Evolutionary conservation across 2,888 invertebrate species (phyloP), one percentile per base, ranked within the genome.

Genomic region (Sphinx pinastri): DNA sequence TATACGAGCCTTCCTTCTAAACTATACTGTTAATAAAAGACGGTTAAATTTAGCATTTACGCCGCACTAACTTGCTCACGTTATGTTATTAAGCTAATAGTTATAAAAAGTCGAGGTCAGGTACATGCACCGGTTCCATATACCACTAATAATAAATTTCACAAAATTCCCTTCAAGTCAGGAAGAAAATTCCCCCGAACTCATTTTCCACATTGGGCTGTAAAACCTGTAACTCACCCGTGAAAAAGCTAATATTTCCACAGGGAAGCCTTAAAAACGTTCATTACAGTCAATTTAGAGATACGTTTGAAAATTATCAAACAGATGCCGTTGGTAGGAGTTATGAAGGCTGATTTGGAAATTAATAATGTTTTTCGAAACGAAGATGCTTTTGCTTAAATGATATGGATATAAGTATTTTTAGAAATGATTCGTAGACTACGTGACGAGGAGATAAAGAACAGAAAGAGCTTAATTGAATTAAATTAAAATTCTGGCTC

Each of bases 161-260:
- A 57, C 72, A 71, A 78, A 80, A 81, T 82, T 80, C 76, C 75
- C 76, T 77, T 77, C 72, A 79, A 79, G 79, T 72, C 71, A 72
- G 70, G 73, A 74, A 77, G 76, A 74, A 79, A 81, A 78, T 81
- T 84, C 78, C 74, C 73, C 71, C 79, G 79, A 80, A 75, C 78
- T 81, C 80, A 80, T 83, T 85, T 84, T 79, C 80, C 79, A 81
- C 78, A 81, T 80, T 76, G 78, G 79, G 78, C 74, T 80, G 79
- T 84, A 79, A 82, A 83, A 83, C 78, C 81, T 77, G 77, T 81
- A 82, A 82, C 80, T 83, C 82, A 81, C 79, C 80, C 81, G 82
- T 80, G 81, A 81, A 84, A 82, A 85, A 85, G 83, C 81, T 85
- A 85, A 88, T 86, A 88, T 84, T 84, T 83, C 79, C 79, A 76